phyloP scores from a whole-genome alignment of 2,888 invertebrate species.

The Alentia gelatinosa region DNA sequence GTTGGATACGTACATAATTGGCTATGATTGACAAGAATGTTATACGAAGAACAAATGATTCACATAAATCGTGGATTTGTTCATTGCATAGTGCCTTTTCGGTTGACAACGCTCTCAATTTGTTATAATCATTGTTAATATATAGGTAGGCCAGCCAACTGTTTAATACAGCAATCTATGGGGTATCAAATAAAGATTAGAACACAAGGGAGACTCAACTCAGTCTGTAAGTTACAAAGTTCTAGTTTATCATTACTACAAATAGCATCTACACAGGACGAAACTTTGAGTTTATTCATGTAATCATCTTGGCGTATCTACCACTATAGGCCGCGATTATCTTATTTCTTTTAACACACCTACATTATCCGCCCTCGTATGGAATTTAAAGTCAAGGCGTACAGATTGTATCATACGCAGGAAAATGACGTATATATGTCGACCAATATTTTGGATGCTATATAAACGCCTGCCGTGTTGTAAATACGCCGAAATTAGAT shows the following conservation, averaged over 20 bases:
- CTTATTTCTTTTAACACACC: too few relatives aligned
- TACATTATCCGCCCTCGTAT: too few relatives aligned
- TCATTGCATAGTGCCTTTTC: slow-evolving; percentile 32
- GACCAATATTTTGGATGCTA: too few relatives aligned
- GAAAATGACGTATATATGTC: too few relatives aligned
- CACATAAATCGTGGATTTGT: neutral
- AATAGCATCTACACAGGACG: neutral
- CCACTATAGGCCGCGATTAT: too few relatives aligned
- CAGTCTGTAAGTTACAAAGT: neutral
- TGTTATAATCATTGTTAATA: neutral
- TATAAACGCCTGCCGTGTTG: too few relatives aligned
- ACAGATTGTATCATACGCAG: too few relatives aligned
- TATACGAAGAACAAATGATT: neutral
- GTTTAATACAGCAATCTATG: neutral
- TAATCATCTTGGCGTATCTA: too few relatives aligned
- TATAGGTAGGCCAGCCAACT: neutral
- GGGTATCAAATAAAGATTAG: neutral
- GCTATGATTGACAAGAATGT: neutral
- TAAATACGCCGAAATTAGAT: too few relatives aligned
- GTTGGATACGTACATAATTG: neutral
- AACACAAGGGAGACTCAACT: neutral
- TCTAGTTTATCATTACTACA: neutral
- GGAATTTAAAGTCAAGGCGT: too few relatives aligned
- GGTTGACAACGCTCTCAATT: slow-evolving; percentile 15
- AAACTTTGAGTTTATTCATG: neutral